phyloP scores from a whole-genome alignment of 1,140 invertebrate genomes.

The Cylas formicarius region DNA sequence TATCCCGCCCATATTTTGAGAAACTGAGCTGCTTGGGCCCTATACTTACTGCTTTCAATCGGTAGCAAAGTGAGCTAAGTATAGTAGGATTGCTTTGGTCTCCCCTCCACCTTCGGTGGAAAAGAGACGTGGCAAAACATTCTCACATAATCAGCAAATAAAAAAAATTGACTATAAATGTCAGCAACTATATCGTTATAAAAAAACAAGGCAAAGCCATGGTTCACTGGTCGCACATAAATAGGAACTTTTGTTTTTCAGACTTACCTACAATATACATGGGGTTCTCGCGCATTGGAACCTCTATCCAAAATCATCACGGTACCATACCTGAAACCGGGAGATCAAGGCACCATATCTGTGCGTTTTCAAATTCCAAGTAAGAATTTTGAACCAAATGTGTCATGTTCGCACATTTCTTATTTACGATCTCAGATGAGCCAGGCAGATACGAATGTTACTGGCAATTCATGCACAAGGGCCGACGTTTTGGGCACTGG shows the following conservation, averaged over 20 bases:
- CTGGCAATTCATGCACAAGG: constrained; percentile 40
- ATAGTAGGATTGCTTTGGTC: too few species aligned
- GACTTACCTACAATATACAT: constrained; percentile 38
- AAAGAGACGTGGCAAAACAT: too few species aligned
- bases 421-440: constrained; percentile 27
- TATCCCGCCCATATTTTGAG: too few species aligned
- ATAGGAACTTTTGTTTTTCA: constrained; percentile 25
- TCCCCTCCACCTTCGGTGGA: too few species aligned
- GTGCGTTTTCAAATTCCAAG: constrained; percentile 36
- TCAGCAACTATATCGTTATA: too few species aligned
- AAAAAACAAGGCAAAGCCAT: too few species aligned
- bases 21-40: too few species aligned
- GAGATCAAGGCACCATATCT: constrained; percentile 34
- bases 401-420: background rate
- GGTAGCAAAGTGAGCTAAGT: too few species aligned
- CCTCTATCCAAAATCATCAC: constrained; percentile 27
- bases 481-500: constrained; percentile 39
- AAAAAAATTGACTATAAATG: too few species aligned
- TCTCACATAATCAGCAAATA: too few species aligned
- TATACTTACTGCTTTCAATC: too few species aligned
- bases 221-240: background rate
- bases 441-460: constrained; percentile 40
- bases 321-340: constrained; percentile 37
- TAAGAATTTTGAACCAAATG: constrained; percentile 23
- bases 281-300: constrained; percentile 35